These are phyloP conservation scores for Neomorphus geoffroyi DNA, from an alignment of 2,797 vertebrate species.

Conservation along the genomic window DNA sequence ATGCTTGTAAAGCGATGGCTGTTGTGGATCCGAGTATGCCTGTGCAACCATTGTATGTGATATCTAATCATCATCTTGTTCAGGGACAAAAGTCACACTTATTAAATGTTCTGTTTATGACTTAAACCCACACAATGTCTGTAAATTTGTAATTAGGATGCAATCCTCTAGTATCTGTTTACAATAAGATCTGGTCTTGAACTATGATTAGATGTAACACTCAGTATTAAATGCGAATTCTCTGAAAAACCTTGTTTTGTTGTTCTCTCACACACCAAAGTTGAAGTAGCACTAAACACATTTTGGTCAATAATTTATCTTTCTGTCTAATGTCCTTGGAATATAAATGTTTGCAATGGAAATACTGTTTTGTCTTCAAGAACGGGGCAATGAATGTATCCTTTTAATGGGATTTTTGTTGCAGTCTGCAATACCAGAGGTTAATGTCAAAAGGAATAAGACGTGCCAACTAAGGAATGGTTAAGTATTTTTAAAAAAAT, in stretches of 20 bases:
- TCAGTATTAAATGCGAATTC: slow-evolving; percentile 31
- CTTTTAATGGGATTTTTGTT: slow-evolving; percentile 17
- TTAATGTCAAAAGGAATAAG: slow-evolving; percentile 18
- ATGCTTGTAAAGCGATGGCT: not conserved
- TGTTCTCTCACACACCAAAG: slow-evolving; percentile 23
- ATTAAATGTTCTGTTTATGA: slow-evolving; percentile 55
- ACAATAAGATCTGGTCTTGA: slow-evolving; percentile 48
- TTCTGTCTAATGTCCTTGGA: slow-evolving; percentile 40
- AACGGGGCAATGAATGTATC: not conserved
- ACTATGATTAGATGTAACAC: slow-evolving; percentile 39
- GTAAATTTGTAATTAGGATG: slow-evolving; percentile 63
- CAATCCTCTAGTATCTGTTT: slow-evolving; percentile 50
- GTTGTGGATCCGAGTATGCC: not conserved
- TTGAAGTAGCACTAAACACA: slow-evolving; percentile 34
- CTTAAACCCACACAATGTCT: slow-evolving; percentile 43
- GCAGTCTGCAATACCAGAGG: not conserved
- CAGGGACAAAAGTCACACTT: slow-evolving; percentile 61
- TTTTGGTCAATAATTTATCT: slow-evolving; percentile 41
- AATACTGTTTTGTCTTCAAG: slow-evolving; percentile 9
- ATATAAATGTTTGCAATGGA: slow-evolving; percentile 1
- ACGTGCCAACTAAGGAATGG: not conserved
- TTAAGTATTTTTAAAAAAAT: not conserved
- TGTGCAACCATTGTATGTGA: not conserved
- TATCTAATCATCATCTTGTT: slow-evolving; percentile 5
- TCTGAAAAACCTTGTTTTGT: slow-evolving; percentile 52